Evolutionary conservation across 2,113 vertebrate genomes (phyloP), one percentile per base, ranked within the genome.

Genomic region (Prinia subflava): DNA sequence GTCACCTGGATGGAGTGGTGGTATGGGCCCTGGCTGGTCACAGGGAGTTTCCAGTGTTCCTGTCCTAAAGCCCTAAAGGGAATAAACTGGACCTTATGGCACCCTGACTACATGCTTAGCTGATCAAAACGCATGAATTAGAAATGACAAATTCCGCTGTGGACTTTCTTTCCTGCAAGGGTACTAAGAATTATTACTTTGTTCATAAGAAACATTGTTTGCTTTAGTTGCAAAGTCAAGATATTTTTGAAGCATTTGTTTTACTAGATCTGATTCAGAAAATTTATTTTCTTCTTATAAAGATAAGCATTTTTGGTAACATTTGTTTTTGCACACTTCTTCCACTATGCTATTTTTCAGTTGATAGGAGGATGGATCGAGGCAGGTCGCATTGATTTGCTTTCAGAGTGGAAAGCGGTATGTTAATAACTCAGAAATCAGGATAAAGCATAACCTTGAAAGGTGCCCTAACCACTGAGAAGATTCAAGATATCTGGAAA

Each of bases 51-150:
- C 18, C 15, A 17, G 2, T 5, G 10, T 3, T 17, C 37, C 19
- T 15, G 2, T 35, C 5, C 20, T 55, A 31, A 22, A 44, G 24
- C 14, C 12, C 27, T 0, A n/a, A 39, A 10, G 1, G 11, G 47
- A 14, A 70, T 37, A 23, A 10, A 2, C 15, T 41, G 55, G 27
- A 47, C 10, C 10, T 70, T 30, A 20, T 57, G 22, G 5, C 9
- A 65, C 15, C 7, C 19, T 79, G 25, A 18, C 20, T 50, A 20
- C 13, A 5, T 1, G 5, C 5, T 71, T 37, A 28, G 13, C 19
- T 93, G 50, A 39, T 18, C 33, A 57, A 53, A 37, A 74, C 37
- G 42, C 7, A n/a, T 20, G 24, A 68, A 46, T 41, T n/a, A 81
- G 31, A 60, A 84, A 56, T n/a, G 7, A 20, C 21, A 63, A 42